Percentiles rank a stretch among this genome's conserved stretches.
phyloP scores from a whole-genome alignment of 2,113 vertebrate species.

The Pelodiscus sinensis region DNA sequence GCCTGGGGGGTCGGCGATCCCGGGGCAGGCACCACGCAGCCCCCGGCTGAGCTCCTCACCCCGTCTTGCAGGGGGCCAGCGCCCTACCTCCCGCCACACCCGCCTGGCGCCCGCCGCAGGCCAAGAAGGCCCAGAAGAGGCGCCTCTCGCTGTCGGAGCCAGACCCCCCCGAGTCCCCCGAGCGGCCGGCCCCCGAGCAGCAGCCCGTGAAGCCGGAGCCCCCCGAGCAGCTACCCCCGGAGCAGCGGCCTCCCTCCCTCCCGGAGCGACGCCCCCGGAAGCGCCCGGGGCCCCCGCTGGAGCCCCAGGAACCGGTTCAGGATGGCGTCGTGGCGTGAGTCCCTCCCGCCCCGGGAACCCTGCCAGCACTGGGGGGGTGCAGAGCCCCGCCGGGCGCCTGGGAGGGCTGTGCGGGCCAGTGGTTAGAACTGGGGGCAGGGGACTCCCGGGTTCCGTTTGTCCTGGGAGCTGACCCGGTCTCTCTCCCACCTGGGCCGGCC shows the following conservation, averaged over 20 bases:
- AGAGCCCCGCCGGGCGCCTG: background rate
- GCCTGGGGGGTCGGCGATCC: too few species aligned
- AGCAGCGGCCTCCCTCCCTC: slow-evolving; percentile 21
- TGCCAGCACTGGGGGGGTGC: background rate
- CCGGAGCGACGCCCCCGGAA: background rate
- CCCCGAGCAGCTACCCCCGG: background rate
- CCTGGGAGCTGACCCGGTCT: background rate
- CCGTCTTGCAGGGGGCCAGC: background rate
- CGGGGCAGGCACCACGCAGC: too few species aligned
- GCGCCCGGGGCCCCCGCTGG: background rate
- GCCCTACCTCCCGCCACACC: background rate
- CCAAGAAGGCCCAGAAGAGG: background rate
- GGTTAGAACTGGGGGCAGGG: background rate
- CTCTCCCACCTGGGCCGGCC: background rate
- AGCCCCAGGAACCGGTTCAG: background rate
- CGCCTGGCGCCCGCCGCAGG: background rate
- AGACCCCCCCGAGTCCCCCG: background rate
- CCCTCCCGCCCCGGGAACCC: background rate
- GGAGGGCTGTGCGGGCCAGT: background rate
- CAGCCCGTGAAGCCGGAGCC: background rate
- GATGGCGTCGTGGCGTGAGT: background rate
- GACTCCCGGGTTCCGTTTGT: background rate
- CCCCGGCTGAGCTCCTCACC: background rate
- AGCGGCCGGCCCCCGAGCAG: background rate
- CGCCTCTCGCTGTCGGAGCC: background rate